Conservation (phyloP, 1,140 invertebrate species). For the Sitophilus oryzae region DNA sequence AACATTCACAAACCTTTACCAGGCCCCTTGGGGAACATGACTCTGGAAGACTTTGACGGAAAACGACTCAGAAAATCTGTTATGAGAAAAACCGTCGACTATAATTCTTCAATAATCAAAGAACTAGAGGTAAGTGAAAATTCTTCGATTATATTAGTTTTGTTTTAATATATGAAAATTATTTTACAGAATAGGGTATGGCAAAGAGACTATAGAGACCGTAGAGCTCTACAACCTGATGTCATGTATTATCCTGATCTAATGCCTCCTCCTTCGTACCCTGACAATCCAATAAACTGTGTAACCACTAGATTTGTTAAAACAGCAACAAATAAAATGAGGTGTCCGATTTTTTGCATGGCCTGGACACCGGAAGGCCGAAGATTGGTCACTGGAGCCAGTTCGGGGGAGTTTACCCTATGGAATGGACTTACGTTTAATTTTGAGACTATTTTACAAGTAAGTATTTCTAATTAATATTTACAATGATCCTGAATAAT, state of each 20-base stretch:
- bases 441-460: slow-evolving; percentile 99
- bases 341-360: slow-evolving; percentile 97
- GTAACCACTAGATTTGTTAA: slow-evolving; percentile 96
- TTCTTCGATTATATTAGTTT: slow-evolving; percentile 4
- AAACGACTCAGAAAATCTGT: slow-evolving; percentile 93
- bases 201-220: slow-evolving; percentile 86
- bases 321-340: slow-evolving; percentile 98
- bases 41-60: slow-evolving; percentile 87
- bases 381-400: slow-evolving; percentile 94
- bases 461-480: slow-evolving; percentile 44
- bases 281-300: slow-evolving; percentile 94
- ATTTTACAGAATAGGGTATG: slow-evolving; percentile 75
- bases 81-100: slow-evolving; percentile 96
- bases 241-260: slow-evolving; percentile 83
- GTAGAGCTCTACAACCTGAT: slow-evolving; percentile 83
- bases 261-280: slow-evolving; percentile 80
- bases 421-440: slow-evolving; percentile 99
- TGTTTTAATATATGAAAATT: slow-evolving; percentile 15
- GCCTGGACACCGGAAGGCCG: slow-evolving; percentile 99
- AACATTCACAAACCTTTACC: slow-evolving; percentile 51
- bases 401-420: slow-evolving; percentile 97
- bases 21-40: slow-evolving; percentile 55
- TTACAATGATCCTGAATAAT: no score
- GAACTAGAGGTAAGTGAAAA: slow-evolving; percentile 63
- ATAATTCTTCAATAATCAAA: slow-evolving; percentile 93